Evolutionary conservation across 2,888 invertebrate species (phyloP).

Genomic region (Dorcus parallelipipedus): DNA sequence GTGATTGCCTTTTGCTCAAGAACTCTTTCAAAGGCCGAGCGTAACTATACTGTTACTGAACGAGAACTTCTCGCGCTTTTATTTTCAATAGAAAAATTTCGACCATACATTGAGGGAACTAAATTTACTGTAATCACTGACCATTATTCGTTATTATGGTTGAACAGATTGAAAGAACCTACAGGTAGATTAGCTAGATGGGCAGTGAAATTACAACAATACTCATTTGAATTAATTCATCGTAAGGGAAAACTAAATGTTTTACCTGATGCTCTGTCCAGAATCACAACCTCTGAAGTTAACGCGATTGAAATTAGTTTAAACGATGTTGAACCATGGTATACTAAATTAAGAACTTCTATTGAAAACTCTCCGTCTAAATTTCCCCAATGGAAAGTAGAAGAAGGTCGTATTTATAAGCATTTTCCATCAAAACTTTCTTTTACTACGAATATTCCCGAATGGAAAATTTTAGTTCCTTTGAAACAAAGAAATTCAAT

Average conservation of each 20-base stretch:
- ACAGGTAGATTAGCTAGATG: slow-evolving; percentile 30
- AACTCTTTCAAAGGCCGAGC: slow-evolving; percentile 8
- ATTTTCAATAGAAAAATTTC: slow-evolving; percentile 19
- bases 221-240: slow-evolving; percentile 3
- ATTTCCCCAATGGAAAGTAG: no score
- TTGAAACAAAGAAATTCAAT: no score
- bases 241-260: no score
- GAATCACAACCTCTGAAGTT: no score
- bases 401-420: no score
- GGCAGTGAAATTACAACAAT: slow-evolving; percentile 23
- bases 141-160: slow-evolving; percentile 27
- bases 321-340: no score
- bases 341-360: no score
- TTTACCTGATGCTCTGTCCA: no score
- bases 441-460: neutral
- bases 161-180: slow-evolving; percentile 25
- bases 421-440: no score
- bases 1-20: slow-evolving; percentile 22
- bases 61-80: slow-evolving; percentile 18
- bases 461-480: slow-evolving; percentile 1
- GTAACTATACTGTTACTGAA: slow-evolving; percentile 18
- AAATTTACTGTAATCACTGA: slow-evolving; percentile 31
- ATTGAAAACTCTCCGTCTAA: no score
- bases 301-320: no score
- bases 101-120: slow-evolving; percentile 23